Base-by-base conservation (phyloP, 2,888 invertebrate species). In the Drosophila mulleri region DNA sequence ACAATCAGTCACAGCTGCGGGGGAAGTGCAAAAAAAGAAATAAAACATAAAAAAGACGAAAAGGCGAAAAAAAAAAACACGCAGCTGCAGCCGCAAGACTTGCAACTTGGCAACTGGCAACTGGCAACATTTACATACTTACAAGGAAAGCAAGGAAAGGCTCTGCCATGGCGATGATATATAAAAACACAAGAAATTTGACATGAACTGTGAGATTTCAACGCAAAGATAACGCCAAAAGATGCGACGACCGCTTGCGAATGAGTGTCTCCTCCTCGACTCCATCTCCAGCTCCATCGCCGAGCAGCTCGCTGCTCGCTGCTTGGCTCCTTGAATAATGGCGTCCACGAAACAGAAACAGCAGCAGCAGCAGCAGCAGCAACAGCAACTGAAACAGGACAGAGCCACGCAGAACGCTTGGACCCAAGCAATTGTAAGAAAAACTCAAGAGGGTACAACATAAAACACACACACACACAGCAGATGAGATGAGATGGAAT, bases 1-100 rank as follows among this genome's bases (percentile, higher is more conserved):
- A 87, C 90, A 89, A 91, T 90, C 91, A 91, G 87, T 90, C 91
- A 91, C 83, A 90, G 86, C 73, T 90, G 78, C 78, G 76, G 74
- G 76, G 72, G 74, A 72, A 87, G 72, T 70, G 72, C 72, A 73
- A 72, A 67, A 56, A 23, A 35, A 35, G 6, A 16, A 16, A 57
- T 8, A 29, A 29, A 29, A 29, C 7, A 1, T 29, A 2, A 32
- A 35, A 47, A 18, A 14, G 18, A 12, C 18, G 11, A 12, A 26
- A 26, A 26, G 23, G 23, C 2, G 3, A 26, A 26, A 23, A 23
- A 26, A 52, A 52, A 42, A 56, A 63, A 56, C 62, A 70, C 48
- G 84, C 87, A 83, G 89, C 88, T 78, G 83, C 87, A 78, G 44
- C 59, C 60, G 50, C 7, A 26, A 14, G 16, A 16, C 37, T 39